Conservation (phyloP, 1,140 invertebrate species). For the Dufourea novaeangliae region DNA sequence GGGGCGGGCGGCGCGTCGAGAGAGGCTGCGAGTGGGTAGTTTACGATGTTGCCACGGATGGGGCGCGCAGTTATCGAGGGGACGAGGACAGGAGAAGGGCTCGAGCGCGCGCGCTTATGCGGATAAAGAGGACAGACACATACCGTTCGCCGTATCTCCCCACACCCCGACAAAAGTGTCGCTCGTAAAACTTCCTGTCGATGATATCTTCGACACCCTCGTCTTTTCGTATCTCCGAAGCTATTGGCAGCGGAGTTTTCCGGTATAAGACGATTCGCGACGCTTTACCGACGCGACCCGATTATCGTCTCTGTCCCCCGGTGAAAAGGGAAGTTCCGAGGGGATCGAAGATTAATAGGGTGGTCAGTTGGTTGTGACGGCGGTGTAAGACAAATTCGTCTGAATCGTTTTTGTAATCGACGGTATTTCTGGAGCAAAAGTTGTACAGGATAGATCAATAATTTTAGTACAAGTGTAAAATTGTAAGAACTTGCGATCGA, state of each 20-base stretch:
- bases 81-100: conserved; percentile 46
- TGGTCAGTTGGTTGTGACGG: neutral
- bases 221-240: neutral
- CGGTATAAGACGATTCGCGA: neutral
- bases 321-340: neutral
- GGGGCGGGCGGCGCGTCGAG: too few species aligned
- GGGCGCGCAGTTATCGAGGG: conserved; percentile 57
- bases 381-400: neutral
- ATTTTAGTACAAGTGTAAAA: too few species aligned
- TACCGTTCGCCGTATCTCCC: conserved; percentile 39
- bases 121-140: conserved; percentile 33
- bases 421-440: neutral
- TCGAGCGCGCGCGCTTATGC: neutral
- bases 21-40: conserved; percentile 60
- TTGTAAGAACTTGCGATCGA: too few species aligned
- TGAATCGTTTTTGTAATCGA: neutral
- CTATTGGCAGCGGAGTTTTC: conserved; percentile 14
- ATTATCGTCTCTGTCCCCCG: conserved; percentile 4
- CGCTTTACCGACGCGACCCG: neutral
- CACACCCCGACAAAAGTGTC: conserved; percentile 61
- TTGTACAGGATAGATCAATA: too few species aligned
- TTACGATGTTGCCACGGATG: conserved; percentile 63
- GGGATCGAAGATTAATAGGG: neutral
- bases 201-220: conserved; percentile 44
- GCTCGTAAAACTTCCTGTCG: conserved; percentile 63